Conservation (phyloP, 2,888 invertebrate genomes). For the Microdon myrmicae region DNA sequence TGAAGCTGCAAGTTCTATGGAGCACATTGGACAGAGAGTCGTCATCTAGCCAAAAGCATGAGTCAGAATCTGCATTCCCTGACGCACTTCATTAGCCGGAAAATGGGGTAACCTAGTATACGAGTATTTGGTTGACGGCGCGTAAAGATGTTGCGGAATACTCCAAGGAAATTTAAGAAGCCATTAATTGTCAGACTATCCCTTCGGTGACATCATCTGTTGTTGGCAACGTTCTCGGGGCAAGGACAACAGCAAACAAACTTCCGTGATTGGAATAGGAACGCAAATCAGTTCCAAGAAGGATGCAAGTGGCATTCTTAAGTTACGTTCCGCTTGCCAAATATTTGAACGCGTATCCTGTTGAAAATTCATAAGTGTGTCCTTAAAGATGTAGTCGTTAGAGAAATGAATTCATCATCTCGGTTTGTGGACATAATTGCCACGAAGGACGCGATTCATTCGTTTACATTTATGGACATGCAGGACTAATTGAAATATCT, state of each 20-base stretch:
- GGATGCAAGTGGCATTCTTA: too few relatives aligned
- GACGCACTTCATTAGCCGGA: slow-evolving; percentile 54
- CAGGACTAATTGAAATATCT: too few relatives aligned
- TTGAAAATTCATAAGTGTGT: too few relatives aligned
- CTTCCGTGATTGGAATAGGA: too few relatives aligned
- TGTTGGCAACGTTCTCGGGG: slow-evolving; percentile 16
- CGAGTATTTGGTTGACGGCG: neutral
- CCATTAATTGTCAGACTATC: slow-evolving; percentile 9
- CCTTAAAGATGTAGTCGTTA: too few relatives aligned
- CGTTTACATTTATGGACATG: too few relatives aligned
- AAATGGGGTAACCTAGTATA: slow-evolving; percentile 53
- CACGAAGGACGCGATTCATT: too few relatives aligned
- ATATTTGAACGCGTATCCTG: too few relatives aligned
- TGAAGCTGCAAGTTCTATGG: slow-evolving; percentile 2
- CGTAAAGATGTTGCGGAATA: slow-evolving; percentile 39
- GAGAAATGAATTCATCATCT: too few relatives aligned
- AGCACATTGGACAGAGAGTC: slow-evolving; percentile 17
- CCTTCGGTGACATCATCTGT: slow-evolving; percentile 36
- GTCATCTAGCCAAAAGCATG: slow-evolving; percentile 29
- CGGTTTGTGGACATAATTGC: too few relatives aligned
- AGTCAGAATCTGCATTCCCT: slow-evolving; percentile 48
- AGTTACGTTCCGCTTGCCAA: too few relatives aligned
- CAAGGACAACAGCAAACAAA: slow-evolving; percentile 38
- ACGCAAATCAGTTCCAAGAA: too few relatives aligned
- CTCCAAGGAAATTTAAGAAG: slow-evolving; percentile 9